Evolutionary conservation across 37 sponge, comb jelly and placozoan species (phyloP), one percentile per base, ranked within the genome.

Genomic region (Cliona cf. orientalis): DNA sequence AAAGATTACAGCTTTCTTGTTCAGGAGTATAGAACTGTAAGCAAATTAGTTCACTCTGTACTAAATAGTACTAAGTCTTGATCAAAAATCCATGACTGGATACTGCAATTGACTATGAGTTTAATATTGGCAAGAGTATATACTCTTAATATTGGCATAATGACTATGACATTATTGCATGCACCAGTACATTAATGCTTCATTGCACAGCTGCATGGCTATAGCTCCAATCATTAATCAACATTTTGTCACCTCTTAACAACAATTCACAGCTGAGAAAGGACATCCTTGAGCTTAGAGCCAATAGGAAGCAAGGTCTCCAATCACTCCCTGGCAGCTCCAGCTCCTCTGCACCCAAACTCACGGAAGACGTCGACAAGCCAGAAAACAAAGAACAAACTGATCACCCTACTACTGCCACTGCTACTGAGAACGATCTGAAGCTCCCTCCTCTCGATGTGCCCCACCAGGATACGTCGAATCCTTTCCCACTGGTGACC

Each of bases 1-100:
- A 39, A 73, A 6, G 86, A 59, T n/a, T 95, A 91, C 91, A 91
- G 96, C 5, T 95, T 95, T 46, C 68, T 95, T 5, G 19, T 70
- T 31, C 66, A 78, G 12, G 85, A 85, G 36, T 87, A 85, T 76
- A 71, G 56, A 38, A 66, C 65, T 45, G 94, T 89, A 75, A 66
- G 81, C 22, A 14, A 6, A 46, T 49, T 49, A 49, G 9, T 14
- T 49, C 9, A 19, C 53, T 49, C 9, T 9, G 14, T 14, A 49
- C 11, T 32, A 29, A 67, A 35, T 67, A 67, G 39, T 21, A 71
- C 3, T 11, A 68, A 28, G 41, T 58, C 4, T 71, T 19, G 55
- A 49, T 14, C 21, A 36, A 28, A 23, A n/a, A n/a, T n/a, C n/a
- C n/a, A n/a, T n/a, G n/a, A n/a, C n/a, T n/a, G n/a, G n/a, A n/a